Base-by-base conservation (phyloP, 2,888 invertebrate species). In the Laspeyria flexula region DNA sequence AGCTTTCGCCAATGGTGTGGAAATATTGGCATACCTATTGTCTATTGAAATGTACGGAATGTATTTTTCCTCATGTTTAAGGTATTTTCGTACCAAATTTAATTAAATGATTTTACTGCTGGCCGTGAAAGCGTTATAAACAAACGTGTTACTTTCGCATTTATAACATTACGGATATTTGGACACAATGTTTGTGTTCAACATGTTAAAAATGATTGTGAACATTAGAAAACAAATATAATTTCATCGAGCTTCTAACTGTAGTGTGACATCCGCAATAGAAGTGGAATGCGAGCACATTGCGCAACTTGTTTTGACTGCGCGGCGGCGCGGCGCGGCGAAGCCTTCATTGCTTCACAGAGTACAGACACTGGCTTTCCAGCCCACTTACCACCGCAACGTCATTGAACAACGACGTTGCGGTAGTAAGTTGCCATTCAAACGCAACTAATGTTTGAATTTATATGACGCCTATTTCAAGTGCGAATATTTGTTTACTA, bases 301-400 rank as follows among this genome's bases (percentile, higher is more conserved):
- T 90, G 82, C 85, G 81, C 81, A 87, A 87, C 77, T 65, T 86
- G 85, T 87, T 86, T 84, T 87, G 85, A 85, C 84, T 83, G 76
- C n/a, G n/a, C n/a, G n/a, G n/a, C n/a, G n/a, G n/a, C n/a, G n/a
- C n/a, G n/a, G n/a, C n/a, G n/a, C 75, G 61, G 58, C 65, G 73
- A 67, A 73, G 72, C 71, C 75, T 79, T 75, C 74, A 74, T 78
- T 81, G 76, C 80, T 72, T 73, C 75, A 67, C 63, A 65, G 62
- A 70, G 61, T 76, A 66, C 66, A 66, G 65, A 61, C 64, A 61
- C 58, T 60, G 65, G 65, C 61, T 62, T 67, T 60, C 60, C 55
- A 66, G 58, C 53, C 9, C 3, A 25, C 25, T 25, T 7, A 25
- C 25, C 7, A 52, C 54, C n/a, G n/a, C n/a, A n/a, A n/a, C n/a